phyloP scores from a whole-genome alignment of 1,140 invertebrate genomes.

The Drosophila quadrilineata region DNA sequence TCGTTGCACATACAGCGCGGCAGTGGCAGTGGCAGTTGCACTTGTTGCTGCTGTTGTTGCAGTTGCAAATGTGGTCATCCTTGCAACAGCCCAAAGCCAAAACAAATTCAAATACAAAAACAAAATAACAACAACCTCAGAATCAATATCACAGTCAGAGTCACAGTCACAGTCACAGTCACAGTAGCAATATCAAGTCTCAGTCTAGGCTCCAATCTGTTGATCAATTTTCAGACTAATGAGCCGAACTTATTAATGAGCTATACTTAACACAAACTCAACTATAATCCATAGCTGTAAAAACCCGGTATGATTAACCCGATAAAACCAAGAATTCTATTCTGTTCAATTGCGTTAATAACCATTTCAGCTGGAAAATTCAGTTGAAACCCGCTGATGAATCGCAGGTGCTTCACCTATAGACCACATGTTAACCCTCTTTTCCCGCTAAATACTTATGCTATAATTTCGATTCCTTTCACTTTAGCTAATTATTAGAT shows the following conservation, averaged over 20 bases:
- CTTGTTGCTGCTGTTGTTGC: conserved; percentile 39
- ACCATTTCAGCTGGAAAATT: too few species aligned
- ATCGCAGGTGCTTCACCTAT: conserved; percentile 1
- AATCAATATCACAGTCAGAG: not conserved
- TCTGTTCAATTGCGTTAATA: not conserved
- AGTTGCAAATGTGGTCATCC: conserved; percentile 60
- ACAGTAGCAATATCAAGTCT: too few species aligned
- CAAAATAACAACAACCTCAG: not conserved
- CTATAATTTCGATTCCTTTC: too few species aligned
- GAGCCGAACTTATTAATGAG: conserved; percentile 15
- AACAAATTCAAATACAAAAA: too few species aligned
- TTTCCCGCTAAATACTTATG: too few species aligned
- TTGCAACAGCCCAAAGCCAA: conserved; percentile 38
- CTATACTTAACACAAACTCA: not conserved
- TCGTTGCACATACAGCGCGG: too few species aligned
- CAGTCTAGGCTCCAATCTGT: conserved; percentile 6
- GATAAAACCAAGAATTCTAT: conserved; percentile 2
- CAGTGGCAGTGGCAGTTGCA: conserved; percentile 34
- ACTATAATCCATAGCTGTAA: not conserved
- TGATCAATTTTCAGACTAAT: conserved; percentile 11
- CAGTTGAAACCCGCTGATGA: not conserved
- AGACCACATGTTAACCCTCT: too few species aligned
- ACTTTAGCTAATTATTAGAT: too few species aligned
- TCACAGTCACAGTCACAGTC: not conserved
- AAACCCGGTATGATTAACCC: conserved; percentile 5